Evolutionary conservation across 2,888 invertebrate genomes (phyloP), one percentile per base, ranked within the genome.

Genomic region (Latheticus oryzae): DNA sequence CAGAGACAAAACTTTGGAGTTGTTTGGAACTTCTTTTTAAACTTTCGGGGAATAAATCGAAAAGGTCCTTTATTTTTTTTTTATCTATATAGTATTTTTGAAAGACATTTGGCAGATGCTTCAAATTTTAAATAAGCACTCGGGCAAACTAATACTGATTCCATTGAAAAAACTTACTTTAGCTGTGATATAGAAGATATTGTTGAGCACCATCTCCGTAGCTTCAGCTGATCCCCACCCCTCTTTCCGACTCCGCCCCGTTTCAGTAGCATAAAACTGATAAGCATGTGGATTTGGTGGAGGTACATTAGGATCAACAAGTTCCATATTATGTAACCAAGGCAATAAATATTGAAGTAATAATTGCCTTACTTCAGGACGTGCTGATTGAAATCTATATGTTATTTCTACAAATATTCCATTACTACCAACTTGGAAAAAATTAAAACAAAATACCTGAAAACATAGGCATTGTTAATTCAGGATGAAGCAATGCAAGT

Each of bases 131-230:
- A n/a, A n/a, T n/a, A n/a, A n/a, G n/a, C n/a, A n/a, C n/a, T n/a
- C n/a, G n/a, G n/a, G n/a, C n/a, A n/a, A n/a, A n/a, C n/a, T n/a
- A n/a, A n/a, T n/a, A n/a, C n/a, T n/a, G n/a, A n/a, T n/a, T n/a
- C n/a, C n/a, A n/a, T n/a, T n/a, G n/a, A n/a, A 28, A 51, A 26
- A 16, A 40, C 63, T 74, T 81, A 93, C 93, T 88, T 95, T 95
- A 2, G 95, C 93, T 3, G 98, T 99, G 70, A 98, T 92, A 80
- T 97, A 98, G 80, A 99, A 95, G 11, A 99, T 87, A 81, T 99
- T 99, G 79, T 99, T 99, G 61, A 99, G 85, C 38, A 99, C 95
- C 95, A 99, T 97, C 81, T 99, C 98, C 0, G 98, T 99, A n/a
- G 98, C 98, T 80, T 98, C 97, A 0, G 93, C 93, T 0, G 97